Evolutionary conservation across 1,140 invertebrate genomes (phyloP).

Genomic region (Venturia canescens): DNA sequence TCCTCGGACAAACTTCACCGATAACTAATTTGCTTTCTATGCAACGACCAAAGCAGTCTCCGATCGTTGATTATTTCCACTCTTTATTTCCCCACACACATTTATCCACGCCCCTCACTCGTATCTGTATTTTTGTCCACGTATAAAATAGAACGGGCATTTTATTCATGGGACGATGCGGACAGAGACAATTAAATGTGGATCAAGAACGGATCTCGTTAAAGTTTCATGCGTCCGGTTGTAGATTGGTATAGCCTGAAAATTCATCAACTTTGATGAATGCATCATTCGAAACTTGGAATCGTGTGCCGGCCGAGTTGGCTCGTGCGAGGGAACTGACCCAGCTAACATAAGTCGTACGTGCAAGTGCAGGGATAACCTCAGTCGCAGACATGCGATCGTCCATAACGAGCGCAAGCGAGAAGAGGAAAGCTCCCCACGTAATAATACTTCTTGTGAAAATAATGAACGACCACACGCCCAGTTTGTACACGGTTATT

Average conservation of each 20-base stretch:
- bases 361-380: slow-evolving; percentile 7
- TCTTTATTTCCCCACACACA: background rate
- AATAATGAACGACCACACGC: background rate
- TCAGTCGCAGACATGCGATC: slow-evolving; percentile 20
- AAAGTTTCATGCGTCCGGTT: background rate
- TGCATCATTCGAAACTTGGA: background rate
- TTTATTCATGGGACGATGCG: slow-evolving; percentile 10
- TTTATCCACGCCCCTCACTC: too few species aligned
- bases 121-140: background rate
- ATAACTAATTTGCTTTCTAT: background rate
- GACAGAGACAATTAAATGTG: background rate
- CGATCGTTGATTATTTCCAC: background rate
- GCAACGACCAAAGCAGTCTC: background rate
- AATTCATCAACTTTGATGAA: background rate
- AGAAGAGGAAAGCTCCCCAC: background rate
- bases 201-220: slow-evolving; percentile 2
- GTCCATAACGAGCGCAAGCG: background rate
- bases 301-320: background rate
- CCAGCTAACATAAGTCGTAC: background rate
- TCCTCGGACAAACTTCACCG: background rate
- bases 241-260: background rate
- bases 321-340: background rate
- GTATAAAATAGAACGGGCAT: background rate
- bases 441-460: slow-evolving; percentile 4
- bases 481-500: background rate